These are phyloP conservation scores for Pangasius larnaudii DNA, from an alignment of 2,797 vertebrate genomes.

Conservation along the genomic window DNA sequence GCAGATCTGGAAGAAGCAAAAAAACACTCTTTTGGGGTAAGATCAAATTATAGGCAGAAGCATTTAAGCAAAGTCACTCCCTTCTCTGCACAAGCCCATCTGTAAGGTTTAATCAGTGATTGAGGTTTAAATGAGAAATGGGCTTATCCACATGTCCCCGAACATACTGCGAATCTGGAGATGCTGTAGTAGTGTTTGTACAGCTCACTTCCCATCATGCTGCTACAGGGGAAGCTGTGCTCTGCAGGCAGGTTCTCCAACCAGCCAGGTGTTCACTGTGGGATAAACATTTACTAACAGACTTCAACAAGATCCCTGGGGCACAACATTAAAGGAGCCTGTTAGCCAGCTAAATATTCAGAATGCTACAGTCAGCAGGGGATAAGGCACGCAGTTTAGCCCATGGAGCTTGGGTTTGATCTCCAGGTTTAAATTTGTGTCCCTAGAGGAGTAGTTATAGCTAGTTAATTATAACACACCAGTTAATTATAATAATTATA, in stretches of 20 bases:
- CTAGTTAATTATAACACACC: conserved; percentile 34
- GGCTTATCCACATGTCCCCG: conserved; percentile 28
- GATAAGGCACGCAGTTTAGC: conserved; percentile 21
- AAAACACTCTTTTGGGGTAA: not conserved
- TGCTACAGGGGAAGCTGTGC: conserved; percentile 38
- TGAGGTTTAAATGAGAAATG: conserved; percentile 41
- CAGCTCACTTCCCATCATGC: conserved; percentile 22
- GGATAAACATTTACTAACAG: conserved; percentile 58
- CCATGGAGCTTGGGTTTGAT: conserved; percentile 36
- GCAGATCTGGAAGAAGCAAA: conserved; percentile 10
- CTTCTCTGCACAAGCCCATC: conserved; percentile 11
- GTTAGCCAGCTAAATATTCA: conserved; percentile 47
- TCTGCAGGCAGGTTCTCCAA: conserved; percentile 49
- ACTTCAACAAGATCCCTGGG: conserved; percentile 56
- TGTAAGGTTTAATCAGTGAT: conserved; percentile 38
- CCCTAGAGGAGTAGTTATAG: conserved; percentile 17
- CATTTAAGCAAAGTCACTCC: conserved; percentile 26
- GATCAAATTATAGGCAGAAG: conserved; percentile 26
- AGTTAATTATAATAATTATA: not conserved
- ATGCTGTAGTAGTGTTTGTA: conserved; percentile 34
- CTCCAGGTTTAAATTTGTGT: conserved; percentile 48
- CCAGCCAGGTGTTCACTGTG: conserved; percentile 63
- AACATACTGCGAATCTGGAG: conserved; percentile 3
- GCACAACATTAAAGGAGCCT: conserved; percentile 59
- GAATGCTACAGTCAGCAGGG: conserved; percentile 47